Conservation (phyloP, 2,797 vertebrate species). For the Typhlichthys eigenmanni region DNA sequence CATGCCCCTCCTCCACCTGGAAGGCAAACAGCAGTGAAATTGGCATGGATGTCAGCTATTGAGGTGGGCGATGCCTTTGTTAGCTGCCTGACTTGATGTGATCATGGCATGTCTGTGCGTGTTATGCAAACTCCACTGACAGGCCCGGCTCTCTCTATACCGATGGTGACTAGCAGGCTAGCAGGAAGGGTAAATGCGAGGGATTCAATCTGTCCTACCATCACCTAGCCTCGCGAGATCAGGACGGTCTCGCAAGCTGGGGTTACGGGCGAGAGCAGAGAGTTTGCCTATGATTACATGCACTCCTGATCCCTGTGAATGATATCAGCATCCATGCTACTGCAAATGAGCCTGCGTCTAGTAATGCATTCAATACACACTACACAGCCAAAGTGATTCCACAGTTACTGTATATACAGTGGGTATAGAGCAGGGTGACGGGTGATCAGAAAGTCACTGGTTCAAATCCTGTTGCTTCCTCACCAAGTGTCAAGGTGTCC, state of each 20-base stretch:
- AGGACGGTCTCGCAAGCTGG: not conserved
- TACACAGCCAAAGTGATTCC: too few species aligned
- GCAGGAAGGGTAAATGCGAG: conserved; percentile 25
- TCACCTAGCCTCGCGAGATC: not conserved
- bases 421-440: too few species aligned
- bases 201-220: conserved; percentile 37
- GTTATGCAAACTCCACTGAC: conserved; percentile 53
- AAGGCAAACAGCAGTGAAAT: conserved; percentile 12
- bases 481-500: too few species aligned
- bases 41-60: conserved; percentile 31
- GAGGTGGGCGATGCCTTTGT: conserved; percentile 44
- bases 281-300: too few species aligned
- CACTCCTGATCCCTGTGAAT: too few species aligned
- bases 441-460: too few species aligned
- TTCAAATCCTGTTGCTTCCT: too few species aligned
- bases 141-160: conserved; percentile 40
- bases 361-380: too few species aligned
- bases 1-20: conserved; percentile 12
- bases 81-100: conserved; percentile 59
- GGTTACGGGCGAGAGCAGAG: conserved; percentile 10
- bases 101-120: conserved; percentile 52
- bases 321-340: too few species aligned
- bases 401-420: too few species aligned
- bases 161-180: conserved; percentile 46
- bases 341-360: too few species aligned